These are phyloP conservation scores for Probosciger aterrimus DNA, from an alignment of 2,113 vertebrate species.

Conservation along the genomic window DNA sequence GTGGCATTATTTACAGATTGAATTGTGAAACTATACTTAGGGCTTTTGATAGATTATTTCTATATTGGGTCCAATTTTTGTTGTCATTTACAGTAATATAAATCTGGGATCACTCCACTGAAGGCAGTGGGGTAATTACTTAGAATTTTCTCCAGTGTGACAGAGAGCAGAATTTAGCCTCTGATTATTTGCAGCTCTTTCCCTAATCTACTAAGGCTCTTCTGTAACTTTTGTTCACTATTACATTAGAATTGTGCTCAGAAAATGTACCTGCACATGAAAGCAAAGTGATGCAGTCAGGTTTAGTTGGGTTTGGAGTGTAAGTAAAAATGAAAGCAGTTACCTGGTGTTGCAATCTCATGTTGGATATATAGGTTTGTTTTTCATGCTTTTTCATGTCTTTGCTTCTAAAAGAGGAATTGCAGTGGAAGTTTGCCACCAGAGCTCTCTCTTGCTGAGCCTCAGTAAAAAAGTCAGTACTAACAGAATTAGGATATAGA, in stretches of 20 bases:
- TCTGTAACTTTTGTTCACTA: not conserved
- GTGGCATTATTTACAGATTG: slow-evolving; percentile 66
- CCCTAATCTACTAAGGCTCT: not conserved
- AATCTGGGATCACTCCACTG: slow-evolving; percentile 32
- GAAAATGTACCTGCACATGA: not conserved
- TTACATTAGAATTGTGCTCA: not conserved
- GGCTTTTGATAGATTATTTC: slow-evolving; percentile 52
- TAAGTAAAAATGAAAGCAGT: not conserved
- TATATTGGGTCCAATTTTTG: slow-evolving; percentile 50
- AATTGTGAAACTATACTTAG: slow-evolving; percentile 55
- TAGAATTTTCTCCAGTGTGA: slow-evolving; percentile 23
- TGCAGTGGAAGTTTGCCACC: not conserved
- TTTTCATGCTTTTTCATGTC: not conserved
- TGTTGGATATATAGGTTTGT: not conserved
- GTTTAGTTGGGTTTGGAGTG: not conserved
- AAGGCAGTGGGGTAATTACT: slow-evolving; percentile 37
- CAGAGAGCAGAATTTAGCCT: not conserved
- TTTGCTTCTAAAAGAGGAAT: not conserved
- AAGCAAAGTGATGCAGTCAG: not conserved
- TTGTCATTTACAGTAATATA: slow-evolving; percentile 51
- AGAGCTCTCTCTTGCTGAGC: not conserved
- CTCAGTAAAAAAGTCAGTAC: not conserved
- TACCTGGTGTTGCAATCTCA: not conserved
- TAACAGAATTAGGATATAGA: not conserved
- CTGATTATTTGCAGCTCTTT: slow-evolving; percentile 7